Conservation (phyloP, 2,797 vertebrate genomes). For the Chloroceryle inda region DNA sequence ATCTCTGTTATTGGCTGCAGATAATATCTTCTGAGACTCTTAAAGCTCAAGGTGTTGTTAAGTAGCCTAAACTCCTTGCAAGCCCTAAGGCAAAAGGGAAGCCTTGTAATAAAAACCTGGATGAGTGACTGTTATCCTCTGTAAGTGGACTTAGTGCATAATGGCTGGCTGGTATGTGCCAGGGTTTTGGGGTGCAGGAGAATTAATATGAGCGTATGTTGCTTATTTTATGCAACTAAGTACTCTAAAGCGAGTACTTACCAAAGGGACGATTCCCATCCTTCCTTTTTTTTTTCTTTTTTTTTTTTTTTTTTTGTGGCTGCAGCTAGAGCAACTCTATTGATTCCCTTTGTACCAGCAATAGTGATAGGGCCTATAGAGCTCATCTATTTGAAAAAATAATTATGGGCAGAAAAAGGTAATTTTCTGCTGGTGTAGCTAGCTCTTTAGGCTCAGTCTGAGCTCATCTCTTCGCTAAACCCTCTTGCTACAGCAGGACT, state of each 20-base stretch:
- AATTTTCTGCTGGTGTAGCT: neutral
- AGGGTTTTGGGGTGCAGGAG: neutral
- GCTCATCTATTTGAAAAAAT: neutral
- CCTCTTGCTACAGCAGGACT: neutral
- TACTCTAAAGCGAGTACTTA: neutral
- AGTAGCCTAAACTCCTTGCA: neutral
- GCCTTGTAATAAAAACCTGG: neutral
- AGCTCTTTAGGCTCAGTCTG: neutral
- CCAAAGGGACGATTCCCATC: neutral
- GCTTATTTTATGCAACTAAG: neutral
- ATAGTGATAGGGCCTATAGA: neutral
- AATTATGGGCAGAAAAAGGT: neutral
- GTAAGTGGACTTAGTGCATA: neutral
- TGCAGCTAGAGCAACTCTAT: neutral
- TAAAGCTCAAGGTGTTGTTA: neutral
- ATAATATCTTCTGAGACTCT: neutral
- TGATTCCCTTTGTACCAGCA: neutral
- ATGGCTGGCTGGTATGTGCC: neutral
- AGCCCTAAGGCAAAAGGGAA: neutral
- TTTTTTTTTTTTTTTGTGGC: neutral
- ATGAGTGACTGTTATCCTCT: neutral
- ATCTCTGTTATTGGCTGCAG: neutral
- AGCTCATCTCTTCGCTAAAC: neutral
- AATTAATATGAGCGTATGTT: neutral
- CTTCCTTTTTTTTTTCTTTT: neutral